Evolutionary conservation across 2,888 invertebrate species (phyloP).

Genomic region (Apamea monoglypha): DNA sequence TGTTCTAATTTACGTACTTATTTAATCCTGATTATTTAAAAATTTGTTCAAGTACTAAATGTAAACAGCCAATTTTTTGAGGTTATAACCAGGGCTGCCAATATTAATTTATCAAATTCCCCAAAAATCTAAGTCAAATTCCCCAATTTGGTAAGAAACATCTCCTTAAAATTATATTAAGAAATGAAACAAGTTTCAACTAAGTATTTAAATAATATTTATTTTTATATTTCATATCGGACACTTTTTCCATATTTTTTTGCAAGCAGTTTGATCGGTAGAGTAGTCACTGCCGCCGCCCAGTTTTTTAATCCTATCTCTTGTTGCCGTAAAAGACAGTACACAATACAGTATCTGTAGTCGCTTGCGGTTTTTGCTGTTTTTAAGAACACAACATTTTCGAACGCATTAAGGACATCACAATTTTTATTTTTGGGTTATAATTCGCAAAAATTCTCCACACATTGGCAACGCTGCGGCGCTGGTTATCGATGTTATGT

Average conservation of each 20-base stretch:
- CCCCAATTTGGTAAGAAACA: no score
- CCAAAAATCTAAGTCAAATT: background rate
- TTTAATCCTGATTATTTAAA: background rate
- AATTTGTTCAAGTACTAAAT: background rate
- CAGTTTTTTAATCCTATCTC: background rate
- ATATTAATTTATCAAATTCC: background rate
- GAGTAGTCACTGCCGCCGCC: background rate
- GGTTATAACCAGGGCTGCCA: background rate
- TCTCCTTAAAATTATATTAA: background rate
- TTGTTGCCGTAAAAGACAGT: background rate
- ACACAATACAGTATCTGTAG: background rate
- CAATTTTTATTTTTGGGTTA: no score
- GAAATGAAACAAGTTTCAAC: background rate
- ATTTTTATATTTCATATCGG: background rate
- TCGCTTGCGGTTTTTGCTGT: background rate
- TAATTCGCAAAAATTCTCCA: no score
- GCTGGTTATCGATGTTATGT: background rate
- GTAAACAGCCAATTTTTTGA: constrained; percentile 33
- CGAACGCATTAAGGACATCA: no score
- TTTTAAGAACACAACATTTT: background rate
- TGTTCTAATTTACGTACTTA: background rate
- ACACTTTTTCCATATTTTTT: background rate
- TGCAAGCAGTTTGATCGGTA: background rate
- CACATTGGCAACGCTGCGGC: no score
- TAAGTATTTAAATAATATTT: background rate